These are phyloP conservation scores for Hermaeophaga mercurialis DNA, from an alignment of 2,888 invertebrate genomes.

Conservation along the genomic window DNA sequence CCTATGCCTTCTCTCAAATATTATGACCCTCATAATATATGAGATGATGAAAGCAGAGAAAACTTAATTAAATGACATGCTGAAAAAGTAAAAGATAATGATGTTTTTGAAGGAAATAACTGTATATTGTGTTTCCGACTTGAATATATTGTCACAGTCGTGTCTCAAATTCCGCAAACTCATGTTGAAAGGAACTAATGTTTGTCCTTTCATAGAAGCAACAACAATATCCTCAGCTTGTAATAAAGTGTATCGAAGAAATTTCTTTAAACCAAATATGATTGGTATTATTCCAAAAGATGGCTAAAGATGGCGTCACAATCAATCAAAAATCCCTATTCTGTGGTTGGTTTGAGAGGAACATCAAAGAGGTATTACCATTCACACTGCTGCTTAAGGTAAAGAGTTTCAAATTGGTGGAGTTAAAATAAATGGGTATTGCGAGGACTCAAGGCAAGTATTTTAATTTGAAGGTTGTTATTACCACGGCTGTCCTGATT, in stretches of 20 bases:
- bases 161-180: conserved; percentile 21
- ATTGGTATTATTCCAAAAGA: conserved; percentile 43
- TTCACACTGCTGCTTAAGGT: conserved; percentile 34
- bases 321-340: conserved; percentile 23
- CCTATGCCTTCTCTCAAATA: conserved; percentile 5
- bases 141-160: conserved; percentile 28
- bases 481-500: conserved; percentile 27
- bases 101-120: conserved; percentile 45
- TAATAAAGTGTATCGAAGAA: conserved; percentile 38
- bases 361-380: conserved; percentile 25
- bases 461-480: conserved; percentile 38
- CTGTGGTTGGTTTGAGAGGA: conserved; percentile 34
- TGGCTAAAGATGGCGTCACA: conserved; percentile 41
- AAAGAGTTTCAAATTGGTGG: conserved; percentile 31
- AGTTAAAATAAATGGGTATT: conserved; percentile 31
- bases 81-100: conserved; percentile 18
- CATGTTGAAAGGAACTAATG: conserved; percentile 5
- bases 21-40: conserved; percentile 5
- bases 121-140: conserved; percentile 37
- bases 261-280: conserved; percentile 40
- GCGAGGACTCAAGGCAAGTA: conserved; percentile 25
- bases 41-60: not conserved
- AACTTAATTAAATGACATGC: conserved; percentile 29
- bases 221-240: conserved; percentile 42
- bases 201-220: conserved; percentile 41